Evolutionary conservation across 2,888 invertebrate species (phyloP).

Genomic region (Trachelus tabidus): DNA sequence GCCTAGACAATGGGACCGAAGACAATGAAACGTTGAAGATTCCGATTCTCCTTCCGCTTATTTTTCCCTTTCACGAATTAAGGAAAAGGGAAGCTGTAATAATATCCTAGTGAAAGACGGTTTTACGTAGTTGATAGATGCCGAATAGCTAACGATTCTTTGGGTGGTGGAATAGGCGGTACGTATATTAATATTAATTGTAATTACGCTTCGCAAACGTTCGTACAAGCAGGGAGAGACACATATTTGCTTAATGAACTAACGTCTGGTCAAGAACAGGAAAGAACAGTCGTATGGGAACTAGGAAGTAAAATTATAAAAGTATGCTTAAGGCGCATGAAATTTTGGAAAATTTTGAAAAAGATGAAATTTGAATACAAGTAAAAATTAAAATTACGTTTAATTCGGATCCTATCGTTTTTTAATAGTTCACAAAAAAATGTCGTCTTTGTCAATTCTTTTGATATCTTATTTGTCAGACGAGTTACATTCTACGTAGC

Average conservation of each 20-base stretch:
- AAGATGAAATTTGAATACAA: background rate
- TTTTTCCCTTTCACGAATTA: background rate
- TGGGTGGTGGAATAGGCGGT: conserved; percentile 15
- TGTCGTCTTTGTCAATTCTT: background rate
- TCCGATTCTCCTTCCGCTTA: background rate
- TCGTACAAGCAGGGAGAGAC: conserved; percentile 37
- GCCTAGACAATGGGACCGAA: background rate
- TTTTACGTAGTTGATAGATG: background rate
- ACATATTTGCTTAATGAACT: conserved; percentile 54
- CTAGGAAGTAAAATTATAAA: background rate
- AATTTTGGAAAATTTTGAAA: background rate
- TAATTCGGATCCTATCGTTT: background rate
- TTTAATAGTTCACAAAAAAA: background rate
- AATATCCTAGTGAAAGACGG: background rate
- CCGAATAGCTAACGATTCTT: background rate
- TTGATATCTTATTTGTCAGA: background rate
- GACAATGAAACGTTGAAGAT: background rate
- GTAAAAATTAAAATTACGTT: background rate
- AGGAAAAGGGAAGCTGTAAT: background rate
- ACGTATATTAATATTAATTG: conserved; percentile 46
- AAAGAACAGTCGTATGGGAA: background rate
- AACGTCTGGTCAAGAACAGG: conserved; percentile 27
- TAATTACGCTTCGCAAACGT: conserved; percentile 33
- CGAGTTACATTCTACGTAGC: background rate
- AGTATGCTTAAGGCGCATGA: no score